Evolutionary conservation across 2,113 vertebrate genomes (phyloP).

Genomic region (Lucifuga dentata): DNA sequence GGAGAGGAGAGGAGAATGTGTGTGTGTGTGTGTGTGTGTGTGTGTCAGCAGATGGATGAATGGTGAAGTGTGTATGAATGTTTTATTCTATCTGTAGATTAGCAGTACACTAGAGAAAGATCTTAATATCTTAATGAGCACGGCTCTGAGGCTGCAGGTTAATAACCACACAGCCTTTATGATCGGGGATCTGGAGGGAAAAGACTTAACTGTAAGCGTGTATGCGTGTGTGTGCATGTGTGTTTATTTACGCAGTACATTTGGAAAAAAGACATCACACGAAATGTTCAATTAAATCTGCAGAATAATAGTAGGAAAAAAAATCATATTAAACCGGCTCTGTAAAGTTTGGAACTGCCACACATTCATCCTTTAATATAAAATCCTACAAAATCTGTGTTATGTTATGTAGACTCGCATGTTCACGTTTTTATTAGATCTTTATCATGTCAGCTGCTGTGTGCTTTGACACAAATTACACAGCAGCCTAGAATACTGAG

Average conservation of each 20-base stretch:
- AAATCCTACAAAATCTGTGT: slow-evolving; percentile 17
- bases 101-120: slow-evolving; percentile 26
- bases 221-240: neutral
- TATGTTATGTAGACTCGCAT: slow-evolving; percentile 1
- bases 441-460: neutral
- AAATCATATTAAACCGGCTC: too few relatives aligned
- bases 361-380: neutral
- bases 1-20: slow-evolving; percentile 5
- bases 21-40: slow-evolving; percentile 48
- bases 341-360: too few relatives aligned
- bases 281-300: too few relatives aligned
- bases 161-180: slow-evolving; percentile 42
- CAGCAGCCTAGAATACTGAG: neutral
- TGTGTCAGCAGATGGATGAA: slow-evolving; percentile 56
- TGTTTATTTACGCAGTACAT: too few relatives aligned
- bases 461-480: neutral
- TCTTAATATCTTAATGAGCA: slow-evolving; percentile 58
- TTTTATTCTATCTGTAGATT: slow-evolving; percentile 59
- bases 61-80: slow-evolving; percentile 56
- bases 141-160: slow-evolving; percentile 37
- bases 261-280: too few relatives aligned
- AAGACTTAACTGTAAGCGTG: neutral
- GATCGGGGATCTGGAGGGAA: slow-evolving; percentile 14
- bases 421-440: neutral
- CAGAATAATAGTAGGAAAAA: too few relatives aligned